Evolutionary conservation across 1,140 invertebrate species (phyloP), one percentile per base, ranked within the genome.

Genomic region (Pogonomyrmex californicus): DNA sequence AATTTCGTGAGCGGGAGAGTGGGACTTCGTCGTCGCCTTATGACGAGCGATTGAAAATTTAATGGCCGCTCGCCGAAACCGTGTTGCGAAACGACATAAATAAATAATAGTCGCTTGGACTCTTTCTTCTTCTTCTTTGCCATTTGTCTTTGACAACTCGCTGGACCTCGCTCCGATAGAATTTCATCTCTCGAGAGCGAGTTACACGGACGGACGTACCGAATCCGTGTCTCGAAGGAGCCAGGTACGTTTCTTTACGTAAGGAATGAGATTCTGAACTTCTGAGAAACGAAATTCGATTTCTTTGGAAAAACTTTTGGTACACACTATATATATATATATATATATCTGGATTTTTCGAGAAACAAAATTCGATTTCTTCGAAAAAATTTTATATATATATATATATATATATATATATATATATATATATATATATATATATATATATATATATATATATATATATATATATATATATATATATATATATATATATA

Each of bases 51-150:
- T 17, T 56, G 38, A 60, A 75, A 76, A 76, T 58, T 41, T 23
- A 62, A 47, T 41, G 41, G 7, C 4, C 62, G 23, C 33, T 33
- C 4, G 36, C 33, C 4, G 14, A 54, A 38, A 23, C 23, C 7
- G 23, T 41, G 33, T 30, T 76, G 14, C 41, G 54, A 56, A 23
- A 56, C 36, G 23, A 12, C 3, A n/a, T 30, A n/a, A 33, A 77
- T 63, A 77, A 77, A 77, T 77, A 77, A 47, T 60, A 41, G 9
- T 44, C n/a, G 38, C 4, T 3, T 23, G 23, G 9, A 62, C 23
- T 75, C 0, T 41, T 38, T 33, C 23, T 79, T 38, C 12, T 33
- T 62, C 4, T 38, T 14, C 3, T 17, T 62, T 36, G 17, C 14
- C 30, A 1, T 63, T 63, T 7, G n/a, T 6, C 17, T 68, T 79